phyloP scores from a whole-genome alignment of 2,888 invertebrate species.

The Geotrupes spiniger region DNA sequence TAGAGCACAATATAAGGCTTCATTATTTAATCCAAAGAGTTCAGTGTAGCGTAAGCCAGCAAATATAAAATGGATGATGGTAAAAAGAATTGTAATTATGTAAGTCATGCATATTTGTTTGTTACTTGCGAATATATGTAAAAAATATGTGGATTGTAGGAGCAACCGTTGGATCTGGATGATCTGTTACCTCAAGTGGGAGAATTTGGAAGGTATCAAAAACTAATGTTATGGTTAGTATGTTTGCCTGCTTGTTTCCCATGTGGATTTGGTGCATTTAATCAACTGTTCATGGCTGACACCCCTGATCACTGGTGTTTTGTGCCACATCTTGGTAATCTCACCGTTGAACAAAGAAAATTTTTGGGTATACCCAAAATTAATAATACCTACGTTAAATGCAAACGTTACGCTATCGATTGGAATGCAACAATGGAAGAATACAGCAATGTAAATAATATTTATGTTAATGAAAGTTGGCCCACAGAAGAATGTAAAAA shows the following conservation, averaged over 20 bases:
- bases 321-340: constrained; percentile 63
- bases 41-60: no score
- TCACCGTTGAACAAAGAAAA: constrained; percentile 60
- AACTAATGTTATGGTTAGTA: constrained; percentile 78
- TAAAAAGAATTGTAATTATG: neutral
- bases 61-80: no score
- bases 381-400: constrained; percentile 61
- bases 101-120: neutral
- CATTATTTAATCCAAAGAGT: no score
- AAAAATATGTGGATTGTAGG: neutral
- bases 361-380: constrained; percentile 62
- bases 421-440: constrained; percentile 60
- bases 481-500: constrained; percentile 65
- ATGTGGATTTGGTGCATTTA: constrained; percentile 89
- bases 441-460: constrained; percentile 25
- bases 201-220: constrained; percentile 88
- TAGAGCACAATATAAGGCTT: no score
- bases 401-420: constrained; percentile 69
- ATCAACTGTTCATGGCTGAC: constrained; percentile 89
- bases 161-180: constrained; percentile 74
- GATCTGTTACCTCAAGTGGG: constrained; percentile 82
- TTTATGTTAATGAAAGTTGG: constrained; percentile 56
- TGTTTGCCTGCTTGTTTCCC: constrained; percentile 87
- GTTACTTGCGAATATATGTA: neutral
- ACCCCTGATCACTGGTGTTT: constrained; percentile 84